Percentiles rank a stretch among this genome's conserved stretches.
Conservation (phyloP, 2,113 vertebrate species). For the Microcebus griseorufus region DNA sequence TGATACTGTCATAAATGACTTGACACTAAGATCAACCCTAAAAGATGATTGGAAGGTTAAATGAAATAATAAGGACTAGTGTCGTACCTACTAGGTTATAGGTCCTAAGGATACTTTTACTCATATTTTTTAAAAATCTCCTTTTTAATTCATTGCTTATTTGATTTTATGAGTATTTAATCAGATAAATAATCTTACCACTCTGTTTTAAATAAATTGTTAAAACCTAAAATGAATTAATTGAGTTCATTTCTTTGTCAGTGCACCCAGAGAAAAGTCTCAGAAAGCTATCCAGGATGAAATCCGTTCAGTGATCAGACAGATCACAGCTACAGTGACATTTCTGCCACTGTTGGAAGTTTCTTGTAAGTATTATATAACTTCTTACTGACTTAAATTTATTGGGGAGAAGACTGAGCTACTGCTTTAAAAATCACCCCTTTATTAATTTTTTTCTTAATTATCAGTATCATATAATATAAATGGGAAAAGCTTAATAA, state of each 20-base stretch:
- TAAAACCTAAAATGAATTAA: background rate
- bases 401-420: background rate
- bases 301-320: constrained; percentile 96
- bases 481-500: background rate
- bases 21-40: background rate
- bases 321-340: constrained; percentile 96
- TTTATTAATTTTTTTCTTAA: background rate
- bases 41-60: background rate
- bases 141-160: background rate
- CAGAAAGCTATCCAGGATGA: constrained; percentile 97
- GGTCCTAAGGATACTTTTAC: background rate
- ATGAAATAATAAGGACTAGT: background rate
- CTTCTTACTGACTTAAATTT: background rate
- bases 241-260: constrained; percentile 73
- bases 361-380: constrained; percentile 89
- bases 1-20: background rate
- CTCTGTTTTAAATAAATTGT: background rate
- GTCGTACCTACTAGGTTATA: background rate
- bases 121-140: background rate
- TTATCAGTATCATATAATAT: background rate
- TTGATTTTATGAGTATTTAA: background rate
- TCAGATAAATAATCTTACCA: background rate
- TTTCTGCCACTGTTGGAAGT: constrained; percentile 95
- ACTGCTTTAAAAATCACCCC: background rate
- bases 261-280: constrained; percentile 93